Evolutionary conservation across 2,113 vertebrate genomes (phyloP), one percentile per base, ranked within the genome.

Genomic region (Tetrax tetrax): DNA sequence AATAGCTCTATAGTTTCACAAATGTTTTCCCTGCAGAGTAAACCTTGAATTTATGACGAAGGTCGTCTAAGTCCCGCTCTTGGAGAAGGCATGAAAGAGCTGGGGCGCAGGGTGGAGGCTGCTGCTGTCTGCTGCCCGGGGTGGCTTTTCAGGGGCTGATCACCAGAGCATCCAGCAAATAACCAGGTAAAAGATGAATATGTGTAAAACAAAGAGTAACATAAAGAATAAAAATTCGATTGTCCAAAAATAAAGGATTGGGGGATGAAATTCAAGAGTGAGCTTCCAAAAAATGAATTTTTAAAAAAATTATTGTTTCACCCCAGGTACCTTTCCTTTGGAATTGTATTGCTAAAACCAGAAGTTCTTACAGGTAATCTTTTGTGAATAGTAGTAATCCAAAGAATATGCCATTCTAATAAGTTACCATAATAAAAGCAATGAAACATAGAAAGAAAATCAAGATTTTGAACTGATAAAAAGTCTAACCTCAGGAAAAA

Each of bases 1-100:
- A 92, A 94, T 83, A 96, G 79, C 60, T 93, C 92, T 10, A 16
- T 10, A 38, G 63, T 25, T 92, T 38, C 76, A 68, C 4, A 56
- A 88, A 61, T 18, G 51, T 54, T 91, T 89, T 90, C 90, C 93
- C 92, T 53, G 3, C 47, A 24, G 87, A 70, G 38, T 29, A 33
- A 57, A 88, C 37, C 75, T 85, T 20, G 60, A 63, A 81, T 80
- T 74, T 43, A 2, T 27, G 37, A 31, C 51, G 87, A 91, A 91
- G 86, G 69, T 38, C 10, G 0, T 50, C n/a, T 3, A 31, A 3
- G 14, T 86, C 37, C 10, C 0, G 2, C 68, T 88, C 56, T 24
- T 48, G n/a, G 45, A 25, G 68, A 21, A 59, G 33, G 15, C 16
- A 3, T 0, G 0, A 12, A 63, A 38, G 78, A 63, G 43, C 28